A percentile compares a stretch with the other conserved stretches of the same genome.
phyloP scores from a whole-genome alignment of 2,888 invertebrate genomes.

The Morpho achilles region DNA sequence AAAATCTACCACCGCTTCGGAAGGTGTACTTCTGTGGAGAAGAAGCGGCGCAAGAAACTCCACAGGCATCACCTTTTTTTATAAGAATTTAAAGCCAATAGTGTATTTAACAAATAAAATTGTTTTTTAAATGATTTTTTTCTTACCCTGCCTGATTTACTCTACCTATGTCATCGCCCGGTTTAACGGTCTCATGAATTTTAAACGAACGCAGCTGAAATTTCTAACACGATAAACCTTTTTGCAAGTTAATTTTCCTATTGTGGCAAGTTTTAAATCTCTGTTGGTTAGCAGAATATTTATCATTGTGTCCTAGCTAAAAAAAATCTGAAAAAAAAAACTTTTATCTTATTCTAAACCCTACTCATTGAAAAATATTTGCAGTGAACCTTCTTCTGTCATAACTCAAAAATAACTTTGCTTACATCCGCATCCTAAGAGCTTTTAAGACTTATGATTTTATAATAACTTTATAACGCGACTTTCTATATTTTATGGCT shows the following conservation, averaged over 20 bases:
- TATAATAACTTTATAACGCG: too few relatives aligned
- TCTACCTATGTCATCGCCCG: conserved; percentile 31
- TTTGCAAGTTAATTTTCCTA: conserved; percentile 9
- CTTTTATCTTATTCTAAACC: conserved; percentile 1
- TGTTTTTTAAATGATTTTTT: neutral
- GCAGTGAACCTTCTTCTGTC: too few relatives aligned
- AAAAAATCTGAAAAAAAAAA: neutral
- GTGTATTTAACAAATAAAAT: neutral
- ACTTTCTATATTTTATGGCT: too few relatives aligned
- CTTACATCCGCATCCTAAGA: too few relatives aligned
- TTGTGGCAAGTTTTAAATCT: conserved; percentile 12
- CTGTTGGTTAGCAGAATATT: too few relatives aligned
- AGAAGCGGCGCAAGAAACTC: conserved; percentile 74
- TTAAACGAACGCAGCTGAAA: neutral
- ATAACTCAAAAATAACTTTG: too few relatives aligned
- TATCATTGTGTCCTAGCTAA: too few relatives aligned
- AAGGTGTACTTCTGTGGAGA: conserved; percentile 61
- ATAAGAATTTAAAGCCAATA: conserved; percentile 20
- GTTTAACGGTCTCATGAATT: conserved; percentile 9
- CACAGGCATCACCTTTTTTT: conserved; percentile 36
- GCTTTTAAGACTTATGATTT: too few relatives aligned
- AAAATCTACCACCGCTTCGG: conserved; percentile 52
- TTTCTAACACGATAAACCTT: neutral
- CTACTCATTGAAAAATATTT: too few relatives aligned
- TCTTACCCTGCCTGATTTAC: conserved; percentile 3